Evolutionary conservation across 2,113 vertebrate genomes (phyloP).

Genomic region (Gnathonemus longibarbis): DNA sequence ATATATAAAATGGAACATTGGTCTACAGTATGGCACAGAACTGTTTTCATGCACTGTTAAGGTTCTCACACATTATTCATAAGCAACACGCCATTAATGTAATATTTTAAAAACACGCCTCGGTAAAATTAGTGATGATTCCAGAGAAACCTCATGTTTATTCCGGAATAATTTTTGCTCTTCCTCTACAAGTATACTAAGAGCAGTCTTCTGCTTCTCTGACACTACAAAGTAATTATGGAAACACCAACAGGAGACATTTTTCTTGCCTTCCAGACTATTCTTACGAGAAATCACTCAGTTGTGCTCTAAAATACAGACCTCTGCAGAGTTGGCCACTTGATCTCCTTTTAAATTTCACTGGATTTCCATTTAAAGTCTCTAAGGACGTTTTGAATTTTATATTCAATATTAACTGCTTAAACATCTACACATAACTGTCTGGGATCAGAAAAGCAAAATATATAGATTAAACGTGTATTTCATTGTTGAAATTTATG

Average conservation of each 20-base stretch:
- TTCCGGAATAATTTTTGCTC: not conserved
- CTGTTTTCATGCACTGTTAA: not conserved
- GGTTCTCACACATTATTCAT: not conserved
- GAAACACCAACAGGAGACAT: not conserved
- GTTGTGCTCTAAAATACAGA: not conserved
- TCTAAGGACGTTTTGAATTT: not conserved
- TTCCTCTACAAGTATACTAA: not conserved
- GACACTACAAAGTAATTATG: not conserved
- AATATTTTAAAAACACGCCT: slow-evolving; percentile 9
- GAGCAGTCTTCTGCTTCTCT: not conserved
- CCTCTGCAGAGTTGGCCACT: not conserved
- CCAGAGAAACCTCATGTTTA: not conserved
- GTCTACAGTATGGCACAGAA: slow-evolving; percentile 11
- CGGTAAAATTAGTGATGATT: not conserved
- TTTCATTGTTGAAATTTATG: not conserved
- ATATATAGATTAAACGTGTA: not conserved
- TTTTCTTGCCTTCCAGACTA: not conserved
- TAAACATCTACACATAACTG: not conserved
- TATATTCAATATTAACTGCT: not conserved
- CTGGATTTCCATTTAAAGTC: not conserved
- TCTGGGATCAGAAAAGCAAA: not conserved
- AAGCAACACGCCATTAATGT: not conserved
- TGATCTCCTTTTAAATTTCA: not conserved
- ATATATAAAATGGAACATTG: slow-evolving; percentile 22
- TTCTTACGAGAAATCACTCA: not conserved